Base-by-base conservation (phyloP, 1,140 invertebrate species). In the Euglossa dilemma region DNA sequence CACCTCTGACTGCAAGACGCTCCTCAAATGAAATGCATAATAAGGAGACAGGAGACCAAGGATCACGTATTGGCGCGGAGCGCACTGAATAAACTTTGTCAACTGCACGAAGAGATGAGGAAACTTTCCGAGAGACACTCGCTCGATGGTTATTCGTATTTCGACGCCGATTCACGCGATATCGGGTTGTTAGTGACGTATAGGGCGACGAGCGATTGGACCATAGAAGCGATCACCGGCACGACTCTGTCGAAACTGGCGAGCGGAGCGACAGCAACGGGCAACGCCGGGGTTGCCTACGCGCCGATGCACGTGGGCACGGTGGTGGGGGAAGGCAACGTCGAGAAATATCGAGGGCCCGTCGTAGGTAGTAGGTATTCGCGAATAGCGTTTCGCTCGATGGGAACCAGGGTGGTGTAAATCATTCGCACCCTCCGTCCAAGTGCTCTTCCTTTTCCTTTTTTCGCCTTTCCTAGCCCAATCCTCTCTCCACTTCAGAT, bases 191-290 rank as follows among this genome's bases (percentile, higher is more conserved):
- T n/a, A 0, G 28, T 20, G 12, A 43, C 16, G n/a, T 50, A 69
- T 75, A 6, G n/a, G 72, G 47, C 25, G 71, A 64, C 74, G 70
- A 71, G 43, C 74, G 45, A 59, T 59, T 74, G 25, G 16, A 20
- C n/a, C 47, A 1, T 28, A 57, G 25, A 74, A 67, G 71, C 85
- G 78, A 28, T 83, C 87, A 78, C 84, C 87, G 87, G 77, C 87
- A 77, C 84, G 84, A 83, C 87, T 89, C 61, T 75, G 84, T 84
- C 77, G 86, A 88, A 88, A 89, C 87, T 89, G 86, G 78, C 83
- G 87, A 88, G 66, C 61, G 70, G 43, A 59, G 45, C 57, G 61
- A 57, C 78, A 61, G 57, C 66, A 43, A n/a, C 70, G 84, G 52
- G 52, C 50, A 66, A 52, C 56, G 50, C 25, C 57, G 61, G 82